Base-by-base conservation (phyloP, 37 sponge, comb jelly and placozoan species). In the Mnemiopsis leidyi region DNA sequence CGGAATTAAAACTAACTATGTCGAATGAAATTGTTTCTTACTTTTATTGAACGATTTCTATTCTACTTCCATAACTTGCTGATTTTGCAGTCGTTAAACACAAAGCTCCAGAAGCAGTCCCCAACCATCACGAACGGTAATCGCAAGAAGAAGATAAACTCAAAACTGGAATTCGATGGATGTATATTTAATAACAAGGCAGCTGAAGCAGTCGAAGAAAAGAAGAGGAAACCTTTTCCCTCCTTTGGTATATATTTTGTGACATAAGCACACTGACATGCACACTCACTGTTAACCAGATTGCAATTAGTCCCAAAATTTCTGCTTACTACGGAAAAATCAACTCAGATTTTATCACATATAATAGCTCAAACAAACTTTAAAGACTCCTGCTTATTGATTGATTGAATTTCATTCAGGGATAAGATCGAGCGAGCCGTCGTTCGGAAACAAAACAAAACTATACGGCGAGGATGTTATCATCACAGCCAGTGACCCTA, bases 401-500 rank as follows among this genome's bases (percentile, higher is more conserved):
- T n/a, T n/a, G n/a, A 67, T 67, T 20, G 13, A 21, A 20, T 67
- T 18, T 71, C 30, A 5, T n/a, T 34, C 79, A 77, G 79, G 79
- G 7, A 34, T 77, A 9, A 77, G 79, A 77, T 77, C 79, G 32
- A 77, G 36, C 1, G 79, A 77, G 33, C 18, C 79, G 21, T 61
- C 32, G 26, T 85, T 23, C 61, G 90, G 90, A 3, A 85, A 85
- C 90, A 85, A 85, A 40, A 85, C 61, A 2, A 85, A 85, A 26
- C 90, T 85, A 28, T 85, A 85, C 48, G 90, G 90, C 16, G 90
- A 85, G 48, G 90, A 85, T 23, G 90, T 85, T 0, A 85, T 85
- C 61, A 40, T 85, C n/a, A 85, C 90, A 39, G n/a, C 33, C 5
- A 85, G 7, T 61, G 61, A 85, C 24, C 36, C 61, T 3, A 9